These are phyloP conservation scores for Anas capensis DNA, from an alignment of 2,797 vertebrate genomes.

Conservation along the genomic window DNA sequence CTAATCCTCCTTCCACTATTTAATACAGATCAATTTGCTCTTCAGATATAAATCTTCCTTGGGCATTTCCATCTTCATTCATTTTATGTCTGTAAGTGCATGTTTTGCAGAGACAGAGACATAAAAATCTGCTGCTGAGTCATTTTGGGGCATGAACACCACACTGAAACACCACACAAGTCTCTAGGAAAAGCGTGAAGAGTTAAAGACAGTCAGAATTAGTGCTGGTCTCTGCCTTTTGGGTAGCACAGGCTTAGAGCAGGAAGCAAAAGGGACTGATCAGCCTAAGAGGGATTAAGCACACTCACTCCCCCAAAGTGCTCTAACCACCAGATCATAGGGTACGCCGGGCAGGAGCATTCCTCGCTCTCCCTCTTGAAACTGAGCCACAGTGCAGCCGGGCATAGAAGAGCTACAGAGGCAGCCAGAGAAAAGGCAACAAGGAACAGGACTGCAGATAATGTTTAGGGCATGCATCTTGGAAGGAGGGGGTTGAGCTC, in stretches of 20 bases:
- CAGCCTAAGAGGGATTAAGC: neutral
- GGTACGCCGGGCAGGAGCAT: neutral
- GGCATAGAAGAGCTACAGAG: neutral
- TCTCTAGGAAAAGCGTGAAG: neutral
- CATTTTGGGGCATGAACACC: neutral
- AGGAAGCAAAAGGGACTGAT: slow-evolving; percentile 4
- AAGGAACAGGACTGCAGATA: neutral
- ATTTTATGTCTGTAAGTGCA: neutral
- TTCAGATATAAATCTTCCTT: neutral
- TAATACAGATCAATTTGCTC: neutral
- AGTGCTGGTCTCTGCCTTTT: neutral
- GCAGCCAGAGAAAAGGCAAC: neutral
- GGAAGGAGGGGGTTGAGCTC: neutral
- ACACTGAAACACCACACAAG: neutral
- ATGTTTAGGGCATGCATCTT: neutral
- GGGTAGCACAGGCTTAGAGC: neutral
- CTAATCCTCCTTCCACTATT: neutral
- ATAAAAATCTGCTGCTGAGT: neutral
- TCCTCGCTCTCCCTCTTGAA: neutral
- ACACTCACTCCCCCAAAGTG: neutral
- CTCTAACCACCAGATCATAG: neutral
- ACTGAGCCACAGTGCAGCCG: neutral
- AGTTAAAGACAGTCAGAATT: neutral
- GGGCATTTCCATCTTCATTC: neutral
- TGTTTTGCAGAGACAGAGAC: neutral